Base-by-base conservation (phyloP, 2,113 vertebrate species). In the Panthera uncia region DNA sequence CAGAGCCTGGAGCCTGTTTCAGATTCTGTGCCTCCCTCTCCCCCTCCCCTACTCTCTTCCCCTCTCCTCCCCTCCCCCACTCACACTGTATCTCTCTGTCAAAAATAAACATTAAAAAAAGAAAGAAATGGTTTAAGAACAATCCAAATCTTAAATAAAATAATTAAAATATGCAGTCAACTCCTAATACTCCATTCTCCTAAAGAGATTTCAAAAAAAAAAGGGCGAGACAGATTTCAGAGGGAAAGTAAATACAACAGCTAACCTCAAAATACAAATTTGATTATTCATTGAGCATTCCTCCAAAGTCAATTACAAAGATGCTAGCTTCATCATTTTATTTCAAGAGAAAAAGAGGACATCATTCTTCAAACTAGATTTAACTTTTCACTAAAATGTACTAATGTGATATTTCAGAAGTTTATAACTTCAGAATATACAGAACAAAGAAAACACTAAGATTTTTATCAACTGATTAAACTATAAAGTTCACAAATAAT, bases 341-440 rank as follows among this genome's bases (percentile, higher is more conserved):
- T 65, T 91, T 90, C 69, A 73, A 95, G 38, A 76, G 36, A 80
- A 68, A 95, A 73, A 76, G 27, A 95, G 21, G 45, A 21, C 14
- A 48, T 31, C 15, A 92, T 2, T 91, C 41, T 69, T 93, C 92
- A 79, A 92, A 33, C 90, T 0, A 87, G n/a, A 93, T 63, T 50
- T 95, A 85, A 81, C 14, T 55, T 95, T 97, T 91, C 21, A 80
- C 73, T 91, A 93, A 97, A 41, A 19, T 92, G 84, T 80, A 93
- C 61, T 65, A 45, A 81, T 33, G 4, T 84, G 96, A 92, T 76
- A 89, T 29, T 94, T 36, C 5, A 80, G 15, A 93, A 93, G 23
- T 48, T 80, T 79, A 15, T 81, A 92, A 95, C 29, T 96, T 93
- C 7, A 95, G 61, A 91, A 89, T 93, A 91, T n/a, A 97, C 85